Percentiles rank a stretch among this genome's conserved stretches.
These are phyloP conservation scores for Lordiphosa mommai DNA, from an alignment of 1,140 invertebrate genomes.

Conservation along the genomic window DNA sequence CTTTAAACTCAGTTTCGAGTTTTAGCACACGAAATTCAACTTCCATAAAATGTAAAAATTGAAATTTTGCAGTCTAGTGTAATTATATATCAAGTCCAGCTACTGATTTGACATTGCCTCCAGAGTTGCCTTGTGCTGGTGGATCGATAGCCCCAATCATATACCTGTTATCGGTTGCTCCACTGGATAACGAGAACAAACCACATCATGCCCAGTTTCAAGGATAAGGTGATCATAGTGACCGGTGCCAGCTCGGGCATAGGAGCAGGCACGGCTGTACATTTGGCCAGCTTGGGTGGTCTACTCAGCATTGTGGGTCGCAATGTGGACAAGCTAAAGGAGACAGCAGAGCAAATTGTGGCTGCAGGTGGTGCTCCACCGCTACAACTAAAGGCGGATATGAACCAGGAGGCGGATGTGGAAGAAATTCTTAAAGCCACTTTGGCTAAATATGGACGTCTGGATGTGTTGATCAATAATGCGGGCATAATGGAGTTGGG, in stretches of 20 bases:
- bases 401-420: slow-evolving; percentile 88
- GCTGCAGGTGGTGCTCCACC: slow-evolving; percentile 32
- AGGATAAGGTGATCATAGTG: slow-evolving; percentile 86
- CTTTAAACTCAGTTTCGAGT: no score
- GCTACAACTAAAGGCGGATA: slow-evolving; percentile 81
- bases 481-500: slow-evolving; percentile 92
- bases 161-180: no score
- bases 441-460: slow-evolving; percentile 84
- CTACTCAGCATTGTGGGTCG: slow-evolving; percentile 87
- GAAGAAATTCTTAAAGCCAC: slow-evolving; percentile 86
- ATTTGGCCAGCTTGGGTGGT: slow-evolving; percentile 88
- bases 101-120: no score
- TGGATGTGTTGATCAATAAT: slow-evolving; percentile 92
- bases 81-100: no score
- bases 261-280: slow-evolving; percentile 88
- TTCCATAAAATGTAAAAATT: no score
- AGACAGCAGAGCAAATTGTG: slow-evolving; percentile 82
- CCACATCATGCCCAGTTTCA: slow-evolving; percentile 80
- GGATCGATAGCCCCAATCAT: no score
- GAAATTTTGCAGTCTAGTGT: no score
- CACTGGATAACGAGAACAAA: no score
- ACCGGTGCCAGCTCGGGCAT: slow-evolving; percentile 94
- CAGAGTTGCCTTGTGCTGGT: no score
- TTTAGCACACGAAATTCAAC: no score
- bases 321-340: slow-evolving; percentile 83